Conservation (phyloP, 2,113 vertebrate species). For the Leucoraja erinaceus region DNA sequence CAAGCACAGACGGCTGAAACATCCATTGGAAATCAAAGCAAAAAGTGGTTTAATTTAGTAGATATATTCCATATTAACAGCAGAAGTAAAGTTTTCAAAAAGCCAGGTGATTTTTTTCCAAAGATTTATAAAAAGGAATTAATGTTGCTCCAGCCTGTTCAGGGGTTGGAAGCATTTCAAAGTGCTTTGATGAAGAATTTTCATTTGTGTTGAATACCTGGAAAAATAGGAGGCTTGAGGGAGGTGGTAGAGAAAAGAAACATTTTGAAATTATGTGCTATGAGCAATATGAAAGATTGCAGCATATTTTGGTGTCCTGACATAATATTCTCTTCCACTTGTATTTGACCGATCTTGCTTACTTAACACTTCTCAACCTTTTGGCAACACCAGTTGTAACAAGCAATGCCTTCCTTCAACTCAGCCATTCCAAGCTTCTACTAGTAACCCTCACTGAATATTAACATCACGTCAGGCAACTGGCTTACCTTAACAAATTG, state of each 20-base stretch:
- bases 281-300: not conserved
- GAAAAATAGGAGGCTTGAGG: not conserved
- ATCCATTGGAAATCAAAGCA: not conserved
- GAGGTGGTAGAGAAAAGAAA: not conserved
- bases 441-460: slow-evolving; percentile 11
- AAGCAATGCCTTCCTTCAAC: not conserved
- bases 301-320: not conserved
- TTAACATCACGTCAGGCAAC: slow-evolving; percentile 21
- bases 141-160: not conserved
- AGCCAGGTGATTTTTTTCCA: too few species aligned
- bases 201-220: not conserved
- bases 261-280: not conserved
- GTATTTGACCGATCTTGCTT: not conserved
- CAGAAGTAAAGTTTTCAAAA: not conserved
- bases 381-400: slow-evolving; percentile 16
- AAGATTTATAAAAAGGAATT: not conserved
- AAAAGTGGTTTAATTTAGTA: not conserved
- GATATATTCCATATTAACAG: not conserved
- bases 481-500: slow-evolving; percentile 20
- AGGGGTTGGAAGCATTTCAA: not conserved
- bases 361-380: not conserved
- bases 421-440: slow-evolving; percentile 9
- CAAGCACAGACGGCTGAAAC: not conserved
- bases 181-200: not conserved
- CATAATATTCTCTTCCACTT: not conserved